These are phyloP conservation scores for Hyposoter dolosus DNA, from an alignment of 2,888 invertebrate species.

Conservation along the genomic window DNA sequence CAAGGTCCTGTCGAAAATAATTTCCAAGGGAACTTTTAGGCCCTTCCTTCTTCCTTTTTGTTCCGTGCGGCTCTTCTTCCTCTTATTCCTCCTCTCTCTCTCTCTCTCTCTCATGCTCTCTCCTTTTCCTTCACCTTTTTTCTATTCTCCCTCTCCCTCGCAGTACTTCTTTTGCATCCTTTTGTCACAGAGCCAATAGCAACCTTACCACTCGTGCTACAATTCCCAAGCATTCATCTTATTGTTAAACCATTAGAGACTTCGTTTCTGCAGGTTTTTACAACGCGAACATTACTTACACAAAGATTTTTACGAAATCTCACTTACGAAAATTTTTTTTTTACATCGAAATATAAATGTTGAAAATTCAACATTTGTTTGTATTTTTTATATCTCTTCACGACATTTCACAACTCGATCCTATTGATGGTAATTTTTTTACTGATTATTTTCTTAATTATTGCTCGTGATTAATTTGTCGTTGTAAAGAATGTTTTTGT, in stretches of 20 bases:
- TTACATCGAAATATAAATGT: not conserved
- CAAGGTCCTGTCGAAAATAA: constrained; percentile 38
- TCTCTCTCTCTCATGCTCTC: constrained; percentile 10
- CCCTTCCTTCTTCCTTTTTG: constrained; percentile 47
- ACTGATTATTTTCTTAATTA: not conserved
- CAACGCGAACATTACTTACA: not conserved
- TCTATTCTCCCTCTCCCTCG: constrained; percentile 14
- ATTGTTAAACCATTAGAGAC: constrained; percentile 36
- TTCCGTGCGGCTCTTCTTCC: constrained; percentile 44
- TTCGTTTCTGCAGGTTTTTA: constrained; percentile 2
- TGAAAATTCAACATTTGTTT: not conserved
- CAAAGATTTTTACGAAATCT: not conserved
- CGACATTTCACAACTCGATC: not conserved
- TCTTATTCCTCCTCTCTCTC: constrained; percentile 13
- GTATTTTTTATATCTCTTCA: not conserved
- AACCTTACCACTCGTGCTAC: not conserved
- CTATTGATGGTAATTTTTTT: not conserved
- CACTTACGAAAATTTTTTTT: not conserved
- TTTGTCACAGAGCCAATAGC: constrained; percentile 26
- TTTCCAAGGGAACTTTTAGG: constrained; percentile 44
- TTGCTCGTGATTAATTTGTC: not conserved
- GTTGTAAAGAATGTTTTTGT: not conserved
- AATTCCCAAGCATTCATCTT: constrained; percentile 15
- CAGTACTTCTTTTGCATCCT: constrained; percentile 10
- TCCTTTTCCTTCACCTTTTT: constrained; percentile 11